Conservation (phyloP, 1,140 invertebrate species). For the Bombus ignitus region DNA sequence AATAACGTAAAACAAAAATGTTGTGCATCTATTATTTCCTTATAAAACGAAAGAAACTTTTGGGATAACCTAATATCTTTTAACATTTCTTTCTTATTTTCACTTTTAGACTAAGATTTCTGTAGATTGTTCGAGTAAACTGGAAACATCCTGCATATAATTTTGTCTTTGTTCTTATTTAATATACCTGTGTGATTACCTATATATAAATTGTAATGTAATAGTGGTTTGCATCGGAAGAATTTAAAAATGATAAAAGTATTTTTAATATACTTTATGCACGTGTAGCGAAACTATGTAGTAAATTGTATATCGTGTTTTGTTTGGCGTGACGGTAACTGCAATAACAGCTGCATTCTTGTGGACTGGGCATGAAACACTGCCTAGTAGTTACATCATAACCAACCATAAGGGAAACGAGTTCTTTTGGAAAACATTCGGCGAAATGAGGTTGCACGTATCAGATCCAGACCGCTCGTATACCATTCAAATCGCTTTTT, state of each 20-base stretch:
- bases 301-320: constrained; percentile 6
- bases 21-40: too few species aligned
- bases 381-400: constrained; percentile 8
- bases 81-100: neutral
- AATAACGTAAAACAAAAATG: too few species aligned
- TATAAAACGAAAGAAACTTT: too few species aligned
- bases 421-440: constrained; percentile 11
- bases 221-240: neutral
- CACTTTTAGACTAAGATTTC: too few species aligned
- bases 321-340: neutral
- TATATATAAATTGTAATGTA: neutral
- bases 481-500: constrained; percentile 12
- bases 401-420: neutral
- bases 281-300: neutral
- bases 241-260: neutral
- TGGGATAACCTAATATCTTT: neutral
- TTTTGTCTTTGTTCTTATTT: neutral
- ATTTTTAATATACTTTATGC: neutral
- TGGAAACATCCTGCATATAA: neutral
- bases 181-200: too few species aligned
- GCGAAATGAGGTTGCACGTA: constrained; percentile 9
- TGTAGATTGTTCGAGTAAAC: neutral
- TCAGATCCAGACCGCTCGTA: constrained; percentile 11
- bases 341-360: constrained; percentile 17
- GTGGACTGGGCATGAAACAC: neutral